A percentile compares a stretch with the other conserved stretches of the same genome.
These are phyloP conservation scores for Melipona bicolor DNA, from an alignment of 2,888 invertebrate species.

Conservation along the genomic window DNA sequence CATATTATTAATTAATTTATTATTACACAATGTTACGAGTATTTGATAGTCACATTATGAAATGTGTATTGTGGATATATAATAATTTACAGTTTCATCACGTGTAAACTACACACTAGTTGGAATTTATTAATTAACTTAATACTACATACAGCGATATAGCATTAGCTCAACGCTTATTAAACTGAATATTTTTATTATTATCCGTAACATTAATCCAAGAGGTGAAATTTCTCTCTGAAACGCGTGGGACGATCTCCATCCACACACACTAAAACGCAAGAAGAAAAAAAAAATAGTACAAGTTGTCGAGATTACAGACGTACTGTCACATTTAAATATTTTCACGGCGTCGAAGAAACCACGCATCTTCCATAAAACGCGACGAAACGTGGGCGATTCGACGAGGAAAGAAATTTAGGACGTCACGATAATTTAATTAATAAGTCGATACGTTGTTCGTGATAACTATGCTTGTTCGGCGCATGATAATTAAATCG, in stretches of 20 bases:
- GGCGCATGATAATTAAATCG: conserved; percentile 25
- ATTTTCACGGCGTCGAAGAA: conserved; percentile 71
- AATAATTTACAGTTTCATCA: neutral
- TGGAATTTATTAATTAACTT: neutral
- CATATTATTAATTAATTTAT: too few relatives aligned
- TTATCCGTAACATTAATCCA: neutral
- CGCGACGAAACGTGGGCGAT: conserved; percentile 69
- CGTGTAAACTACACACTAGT: neutral
- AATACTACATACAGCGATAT: neutral
- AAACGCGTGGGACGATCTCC: conserved; percentile 41
- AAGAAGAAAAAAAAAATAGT: conserved; percentile 11
- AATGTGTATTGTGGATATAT: too few relatives aligned
- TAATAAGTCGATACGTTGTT: conserved; percentile 29
- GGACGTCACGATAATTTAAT: conserved; percentile 24
- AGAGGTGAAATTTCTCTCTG: conserved; percentile 4
- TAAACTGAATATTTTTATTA: neutral
- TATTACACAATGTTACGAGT: too few relatives aligned
- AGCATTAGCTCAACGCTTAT: neutral
- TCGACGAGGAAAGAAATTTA: conserved; percentile 61
- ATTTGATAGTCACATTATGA: too few relatives aligned
- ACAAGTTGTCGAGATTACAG: conserved; percentile 10
- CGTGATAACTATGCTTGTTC: neutral
- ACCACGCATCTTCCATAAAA: conserved; percentile 73
- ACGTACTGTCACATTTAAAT: conserved; percentile 51
- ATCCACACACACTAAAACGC: neutral